Conservation (phyloP, 2,797 vertebrate genomes). For the Tamandua tetradactyla region DNA sequence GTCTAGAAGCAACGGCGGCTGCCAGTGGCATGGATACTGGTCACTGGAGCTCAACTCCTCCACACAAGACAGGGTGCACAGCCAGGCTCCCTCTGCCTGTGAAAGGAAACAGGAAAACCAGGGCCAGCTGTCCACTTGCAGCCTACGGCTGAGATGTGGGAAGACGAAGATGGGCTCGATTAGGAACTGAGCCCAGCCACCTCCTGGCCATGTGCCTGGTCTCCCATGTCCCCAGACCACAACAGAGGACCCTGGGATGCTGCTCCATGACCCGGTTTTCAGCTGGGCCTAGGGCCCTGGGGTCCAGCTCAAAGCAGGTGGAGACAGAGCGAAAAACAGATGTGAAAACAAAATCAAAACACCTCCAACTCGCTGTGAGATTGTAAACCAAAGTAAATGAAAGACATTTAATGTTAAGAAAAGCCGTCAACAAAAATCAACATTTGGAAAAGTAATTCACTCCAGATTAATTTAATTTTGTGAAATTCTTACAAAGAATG, state of each 20-base stretch:
- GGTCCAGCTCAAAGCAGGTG: not conserved
- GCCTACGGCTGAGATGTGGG: not conserved
- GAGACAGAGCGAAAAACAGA: slow-evolving; percentile 3
- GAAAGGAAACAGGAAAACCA: not conserved
- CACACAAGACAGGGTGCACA: not conserved
- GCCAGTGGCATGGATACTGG: not conserved
- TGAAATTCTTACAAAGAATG: slow-evolving; percentile 19
- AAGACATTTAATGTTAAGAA: slow-evolving; percentile 5
- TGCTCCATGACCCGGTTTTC: slow-evolving; percentile 15
- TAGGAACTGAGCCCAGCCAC: slow-evolving; percentile 23
- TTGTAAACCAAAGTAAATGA: slow-evolving; percentile 9
- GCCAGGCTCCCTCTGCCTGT: slow-evolving; percentile 5
- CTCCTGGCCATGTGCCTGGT: not conserved
- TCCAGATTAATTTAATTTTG: slow-evolving; percentile 39
- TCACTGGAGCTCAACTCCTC: not conserved
- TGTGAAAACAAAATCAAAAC: slow-evolving; percentile 11
- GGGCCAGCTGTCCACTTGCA: not conserved
- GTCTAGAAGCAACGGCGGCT: not conserved
- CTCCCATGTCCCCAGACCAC: not conserved
- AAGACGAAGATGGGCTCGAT: slow-evolving; percentile 1
- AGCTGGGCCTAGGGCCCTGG: not conserved
- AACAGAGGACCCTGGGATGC: not conserved
- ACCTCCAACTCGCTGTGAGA: not conserved
- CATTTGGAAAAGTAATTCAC: not conserved
- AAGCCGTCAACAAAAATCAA: slow-evolving; percentile 20